Evolutionary conservation across 1,140 invertebrate species (phyloP).

Genomic region (Pachyrhynchus sulphureomaculatus): DNA sequence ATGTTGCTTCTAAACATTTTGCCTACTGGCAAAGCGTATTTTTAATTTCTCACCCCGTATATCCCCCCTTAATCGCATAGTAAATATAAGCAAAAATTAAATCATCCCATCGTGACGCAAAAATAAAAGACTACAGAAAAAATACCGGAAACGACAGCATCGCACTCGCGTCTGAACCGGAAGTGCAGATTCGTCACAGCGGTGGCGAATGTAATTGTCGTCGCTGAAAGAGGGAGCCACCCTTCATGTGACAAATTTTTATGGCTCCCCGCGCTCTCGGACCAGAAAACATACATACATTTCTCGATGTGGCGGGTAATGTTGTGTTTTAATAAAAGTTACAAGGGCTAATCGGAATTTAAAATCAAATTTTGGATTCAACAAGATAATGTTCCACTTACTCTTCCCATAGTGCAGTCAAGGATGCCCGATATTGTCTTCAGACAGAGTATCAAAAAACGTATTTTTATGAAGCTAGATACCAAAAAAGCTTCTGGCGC

Average conservation of each 20-base stretch:
- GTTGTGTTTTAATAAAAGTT: not conserved
- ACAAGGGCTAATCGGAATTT: not conserved
- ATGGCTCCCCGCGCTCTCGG: conserved; percentile 41
- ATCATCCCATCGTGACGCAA: conserved; percentile 2
- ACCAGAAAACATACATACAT: conserved; percentile 27
- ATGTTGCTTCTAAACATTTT: too few relatives aligned
- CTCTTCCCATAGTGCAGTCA: too few relatives aligned
- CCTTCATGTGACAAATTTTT: conserved; percentile 48
- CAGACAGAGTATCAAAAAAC: too few relatives aligned
- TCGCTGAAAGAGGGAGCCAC: conserved; percentile 25
- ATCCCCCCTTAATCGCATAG: too few relatives aligned
- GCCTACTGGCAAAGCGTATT: too few relatives aligned
- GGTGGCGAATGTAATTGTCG: conserved; percentile 44
- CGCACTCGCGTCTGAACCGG: conserved; percentile 36
- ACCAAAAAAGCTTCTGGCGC: too few relatives aligned
- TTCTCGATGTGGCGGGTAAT: not conserved
- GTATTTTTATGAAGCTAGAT: too few relatives aligned
- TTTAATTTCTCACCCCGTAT: too few relatives aligned
- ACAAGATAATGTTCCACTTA: too few relatives aligned
- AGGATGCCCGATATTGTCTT: too few relatives aligned
- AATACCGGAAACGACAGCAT: conserved; percentile 37
- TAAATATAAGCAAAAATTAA: not conserved
- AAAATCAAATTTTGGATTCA: too few relatives aligned
- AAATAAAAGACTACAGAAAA: conserved; percentile 9
- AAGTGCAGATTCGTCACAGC: conserved; percentile 45